Conservation (phyloP, 2,888 invertebrate species). For the Trichogramma dendrolimi region DNA sequence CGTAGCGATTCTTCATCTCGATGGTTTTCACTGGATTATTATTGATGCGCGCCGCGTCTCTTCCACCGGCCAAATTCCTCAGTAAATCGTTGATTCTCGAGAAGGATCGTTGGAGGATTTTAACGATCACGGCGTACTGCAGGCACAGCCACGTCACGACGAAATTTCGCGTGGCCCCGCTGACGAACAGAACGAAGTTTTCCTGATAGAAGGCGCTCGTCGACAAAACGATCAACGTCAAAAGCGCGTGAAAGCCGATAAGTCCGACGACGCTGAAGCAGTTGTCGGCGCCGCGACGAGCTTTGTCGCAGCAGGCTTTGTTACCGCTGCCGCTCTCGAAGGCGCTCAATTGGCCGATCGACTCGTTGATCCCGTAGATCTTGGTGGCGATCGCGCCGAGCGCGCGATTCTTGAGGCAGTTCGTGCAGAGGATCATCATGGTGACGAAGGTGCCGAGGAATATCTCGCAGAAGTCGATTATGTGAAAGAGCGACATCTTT, state of each 20-base stretch:
- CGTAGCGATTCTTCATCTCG: background rate
- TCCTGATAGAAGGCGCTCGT: background rate
- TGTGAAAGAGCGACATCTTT: background rate
- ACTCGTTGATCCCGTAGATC: constrained; percentile 1
- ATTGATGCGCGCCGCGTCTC: background rate
- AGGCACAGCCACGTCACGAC: constrained; percentile 7
- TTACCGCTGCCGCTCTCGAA: background rate
- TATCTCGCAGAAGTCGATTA: constrained; percentile 10
- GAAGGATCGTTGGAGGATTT: constrained; percentile 1
- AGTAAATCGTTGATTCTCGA: constrained; percentile 4
- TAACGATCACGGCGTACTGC: constrained; percentile 5
- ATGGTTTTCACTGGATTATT: background rate
- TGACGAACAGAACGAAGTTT: background rate
- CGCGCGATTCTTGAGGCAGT: background rate
- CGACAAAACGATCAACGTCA: background rate
- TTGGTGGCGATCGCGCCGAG: background rate
- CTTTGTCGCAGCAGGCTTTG: no score
- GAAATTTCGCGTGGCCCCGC: constrained; percentile 1
- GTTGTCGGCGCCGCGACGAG: no score
- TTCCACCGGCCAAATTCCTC: background rate
- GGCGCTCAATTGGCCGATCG: background rate
- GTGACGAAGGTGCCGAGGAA: background rate
- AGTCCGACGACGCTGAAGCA: background rate
- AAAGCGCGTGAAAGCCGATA: background rate
- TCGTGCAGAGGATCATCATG: background rate